Base-by-base conservation (phyloP, 92 coral and sea anemone genomes). In the Anthopleura xanthogrammica region DNA sequence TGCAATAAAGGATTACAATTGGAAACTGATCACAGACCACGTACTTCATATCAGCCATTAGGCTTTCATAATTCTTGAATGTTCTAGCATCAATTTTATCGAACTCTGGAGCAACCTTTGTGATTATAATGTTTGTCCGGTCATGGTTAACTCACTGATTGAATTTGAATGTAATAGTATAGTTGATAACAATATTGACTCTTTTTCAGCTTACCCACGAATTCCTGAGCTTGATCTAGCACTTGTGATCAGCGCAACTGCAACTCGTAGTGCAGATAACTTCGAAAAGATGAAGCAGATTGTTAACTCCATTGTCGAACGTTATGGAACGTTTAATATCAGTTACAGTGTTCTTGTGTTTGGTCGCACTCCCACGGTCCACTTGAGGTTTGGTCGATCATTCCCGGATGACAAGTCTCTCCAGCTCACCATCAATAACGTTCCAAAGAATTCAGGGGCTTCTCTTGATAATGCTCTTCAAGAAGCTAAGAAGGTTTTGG, bases 341-440 rank as follows among this genome's bases (percentile, higher is more conserved):
- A 86, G 92, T 60, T 95, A 93, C 79, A 91, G 93, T n/a, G 73
- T 92, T 40, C 78, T 95, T 52, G 86, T 92, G 40, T 91, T 93
- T 84, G 98, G 94, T 17, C 85, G 75, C 50, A 85, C 79, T 41
- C 88, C 92, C 29, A 83, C 87, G 16, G 88, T 92, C 7, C 89
- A 84, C 39, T 80, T 94, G 19, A 80, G 82, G 75, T 90, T 95
- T 92, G 86, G 89, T 13, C 90, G 87, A 52, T 52, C 85, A 39
- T 91, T 88, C 81, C 89, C 92, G 5, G 93, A 88, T 60, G 94
- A 91, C 50, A 68, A 65, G 3, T 46, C 85, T 5, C 58, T 91
- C 11, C 80, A 83, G 85, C 42, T 56, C 46, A 41, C 48, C 56
- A 90, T 90, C 24, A 77, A 83, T 72, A 75, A 22, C 58, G 19